Percentiles rank a stretch among this genome's conserved stretches.
Evolutionary conservation across 2,797 vertebrate genomes (phyloP).

Genomic region (Sternotherus odoratus): DNA sequence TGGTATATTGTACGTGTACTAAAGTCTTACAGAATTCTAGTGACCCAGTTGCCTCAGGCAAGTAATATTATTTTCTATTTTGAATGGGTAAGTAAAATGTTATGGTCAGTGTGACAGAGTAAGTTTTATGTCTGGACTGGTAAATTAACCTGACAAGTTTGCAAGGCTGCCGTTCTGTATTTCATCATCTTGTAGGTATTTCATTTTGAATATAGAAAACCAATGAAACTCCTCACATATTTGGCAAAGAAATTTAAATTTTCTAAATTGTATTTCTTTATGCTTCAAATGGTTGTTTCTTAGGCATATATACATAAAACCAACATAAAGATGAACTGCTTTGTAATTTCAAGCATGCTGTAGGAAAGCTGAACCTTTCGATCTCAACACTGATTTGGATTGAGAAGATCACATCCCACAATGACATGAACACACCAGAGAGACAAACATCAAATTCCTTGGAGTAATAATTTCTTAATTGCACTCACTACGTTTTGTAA

Average conservation of each 20-base stretch:
- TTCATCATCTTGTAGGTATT: slow-evolving; percentile 26
- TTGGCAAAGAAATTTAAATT: slow-evolving; percentile 39
- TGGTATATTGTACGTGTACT: background rate
- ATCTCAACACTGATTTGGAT: slow-evolving; percentile 1
- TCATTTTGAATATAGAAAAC: background rate
- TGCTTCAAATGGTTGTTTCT: slow-evolving; percentile 27
- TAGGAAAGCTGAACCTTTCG: slow-evolving; percentile 30
- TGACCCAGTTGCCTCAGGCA: background rate
- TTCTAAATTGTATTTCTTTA: slow-evolving; percentile 14
- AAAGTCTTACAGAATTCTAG: background rate
- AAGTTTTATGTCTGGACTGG: background rate
- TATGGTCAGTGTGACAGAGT: slow-evolving; percentile 11
- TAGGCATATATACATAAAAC: background rate
- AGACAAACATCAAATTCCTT: background rate
- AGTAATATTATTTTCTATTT: background rate
- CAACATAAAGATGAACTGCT: background rate
- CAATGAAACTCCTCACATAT: background rate
- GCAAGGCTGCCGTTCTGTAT: slow-evolving; percentile 48
- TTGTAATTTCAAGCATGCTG: slow-evolving; percentile 40
- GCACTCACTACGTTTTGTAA: background rate
- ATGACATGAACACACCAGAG: slow-evolving; percentile 62
- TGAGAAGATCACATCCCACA: slow-evolving; percentile 10
- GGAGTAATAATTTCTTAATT: background rate
- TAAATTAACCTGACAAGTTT: slow-evolving; percentile 6
- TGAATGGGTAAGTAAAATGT: background rate